Base-by-base conservation (phyloP, 2,888 invertebrate species). In the Oasisia sp. region DNA sequence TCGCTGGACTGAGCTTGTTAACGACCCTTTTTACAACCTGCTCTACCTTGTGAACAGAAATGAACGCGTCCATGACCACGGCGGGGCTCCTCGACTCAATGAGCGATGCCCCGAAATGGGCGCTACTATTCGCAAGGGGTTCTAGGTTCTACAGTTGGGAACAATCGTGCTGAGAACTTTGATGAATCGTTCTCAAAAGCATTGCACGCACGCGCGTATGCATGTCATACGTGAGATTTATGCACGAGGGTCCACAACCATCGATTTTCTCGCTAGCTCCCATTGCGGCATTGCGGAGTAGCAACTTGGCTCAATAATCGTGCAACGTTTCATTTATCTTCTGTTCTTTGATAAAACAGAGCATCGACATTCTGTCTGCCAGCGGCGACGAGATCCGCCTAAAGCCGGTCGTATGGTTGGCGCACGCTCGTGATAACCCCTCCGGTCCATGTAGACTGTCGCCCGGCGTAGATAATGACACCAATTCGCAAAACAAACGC, bases 121-220 rank as follows among this genome's bases (percentile, higher is more conserved):
- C 14, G n/a, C 74, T 74, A n/a, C 74, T n/a, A 74, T 74, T 74
- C 14, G n/a, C 1, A 74, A 19, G 74, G 74, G 74, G 74, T 74
- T 74, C 19, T 74, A 74, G 74, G 74, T 74, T 19, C 27, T 27
- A n/a, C 74, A 74, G 7, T 7, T 5, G 74, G 74, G 74, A 74
- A 74, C 74, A 74, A 74, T 74, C 74, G 74, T 74, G 27, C 19
- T 27, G n/a, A n/a, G 74, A 74, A 74, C 74, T 14, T 74, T 74
- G 74, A 74, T 74, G 74, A 74, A 74, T 74, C 74, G 74, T 74
- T 74, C 74, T 74, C 74, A 74, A 74, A 74, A 74, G 74, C 74
- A 74, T n/a, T 74, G 74, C 74, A 74, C 27, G 74, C 74, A 74
- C 74, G 27, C 74, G 74, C 74, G 74, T n/a, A 74, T 19, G 74